Conservation (phyloP, 2,888 invertebrate species). For the Timandra comae region DNA sequence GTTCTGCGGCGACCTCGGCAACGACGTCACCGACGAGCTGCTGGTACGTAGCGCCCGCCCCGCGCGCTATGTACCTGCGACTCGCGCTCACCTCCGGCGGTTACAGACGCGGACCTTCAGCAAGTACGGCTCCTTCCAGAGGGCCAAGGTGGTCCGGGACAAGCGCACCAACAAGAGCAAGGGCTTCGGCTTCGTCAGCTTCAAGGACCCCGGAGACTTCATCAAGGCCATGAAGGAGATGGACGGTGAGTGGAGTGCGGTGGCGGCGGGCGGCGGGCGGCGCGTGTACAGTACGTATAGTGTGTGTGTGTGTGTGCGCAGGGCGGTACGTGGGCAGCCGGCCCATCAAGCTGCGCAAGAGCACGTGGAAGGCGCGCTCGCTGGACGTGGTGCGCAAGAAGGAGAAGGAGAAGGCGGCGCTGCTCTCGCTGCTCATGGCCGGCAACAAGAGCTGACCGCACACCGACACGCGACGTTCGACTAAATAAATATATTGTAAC, state of each 20-base stretch:
- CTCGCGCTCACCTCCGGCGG: too few species aligned
- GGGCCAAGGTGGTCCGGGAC: constrained; percentile 96
- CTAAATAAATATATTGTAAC: too few species aligned
- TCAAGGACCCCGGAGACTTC: constrained; percentile 98
- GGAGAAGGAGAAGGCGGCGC: constrained; percentile 94
- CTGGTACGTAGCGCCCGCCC: constrained; percentile 69
- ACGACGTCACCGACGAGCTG: constrained; percentile 98
- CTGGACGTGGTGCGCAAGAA: constrained; percentile 96
- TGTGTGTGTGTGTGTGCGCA: constrained; percentile 38
- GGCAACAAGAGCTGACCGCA: constrained; percentile 65
- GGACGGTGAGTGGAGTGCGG: constrained; percentile 85
- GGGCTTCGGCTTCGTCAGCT: constrained; percentile 99
- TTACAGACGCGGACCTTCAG: constrained; percentile 91
- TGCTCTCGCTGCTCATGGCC: constrained; percentile 83
- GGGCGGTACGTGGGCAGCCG: constrained; percentile 99
- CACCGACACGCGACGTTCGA: too few species aligned
- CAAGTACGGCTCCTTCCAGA: constrained; percentile 94
- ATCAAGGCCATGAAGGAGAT: constrained; percentile 99
- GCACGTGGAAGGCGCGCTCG: constrained; percentile 95
- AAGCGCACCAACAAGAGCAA: constrained; percentile 98
- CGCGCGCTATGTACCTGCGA: too few species aligned
- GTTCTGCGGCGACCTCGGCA: constrained; percentile 99
- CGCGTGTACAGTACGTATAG: too few species aligned
- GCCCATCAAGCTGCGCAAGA: constrained; percentile 98
- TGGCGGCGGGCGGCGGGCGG: too few species aligned